Evolutionary conservation across 2,888 invertebrate genomes (phyloP).

Genomic region (Cordylochernes scorpioides): DNA sequence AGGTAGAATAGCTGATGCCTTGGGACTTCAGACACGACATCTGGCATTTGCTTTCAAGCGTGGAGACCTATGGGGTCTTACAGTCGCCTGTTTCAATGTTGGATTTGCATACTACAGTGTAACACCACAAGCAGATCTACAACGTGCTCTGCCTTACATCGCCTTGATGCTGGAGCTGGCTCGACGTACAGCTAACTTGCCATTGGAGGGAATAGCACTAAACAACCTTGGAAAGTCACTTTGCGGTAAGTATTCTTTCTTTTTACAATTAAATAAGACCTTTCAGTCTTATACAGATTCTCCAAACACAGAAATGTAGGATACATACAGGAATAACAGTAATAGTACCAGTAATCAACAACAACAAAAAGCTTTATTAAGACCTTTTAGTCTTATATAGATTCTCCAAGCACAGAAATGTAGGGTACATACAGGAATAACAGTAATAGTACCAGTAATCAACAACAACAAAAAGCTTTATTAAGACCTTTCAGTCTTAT

Average conservation of each 20-base stretch:
- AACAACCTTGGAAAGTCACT: conserved; percentile 3
- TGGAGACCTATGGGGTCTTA: conserved; percentile 4
- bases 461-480: too few relatives aligned
- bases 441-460: too few relatives aligned
- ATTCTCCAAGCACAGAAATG: too few relatives aligned
- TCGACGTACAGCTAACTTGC: conserved; percentile 1
- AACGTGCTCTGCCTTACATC: conserved; percentile 1
- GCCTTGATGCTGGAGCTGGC: conserved; percentile 1
- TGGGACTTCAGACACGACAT: conserved; percentile 1
- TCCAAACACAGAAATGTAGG: too few relatives aligned
- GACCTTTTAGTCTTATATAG: too few relatives aligned
- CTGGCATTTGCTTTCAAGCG: conserved; percentile 3
- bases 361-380: too few relatives aligned
- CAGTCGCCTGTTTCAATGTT: conserved; percentile 5
- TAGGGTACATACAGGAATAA: too few relatives aligned
- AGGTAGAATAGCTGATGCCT: conserved; percentile 4
- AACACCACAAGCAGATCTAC: conserved; percentile 3
- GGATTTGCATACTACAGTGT: conserved; percentile 4
- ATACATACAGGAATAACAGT: too few relatives aligned
- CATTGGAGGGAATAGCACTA: conserved; percentile 3
- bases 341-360: too few relatives aligned
- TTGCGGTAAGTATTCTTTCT: conserved; percentile 2
- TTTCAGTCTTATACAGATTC: too few relatives aligned
- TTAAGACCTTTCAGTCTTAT: too few relatives aligned
- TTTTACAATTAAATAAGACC: too few relatives aligned